Percentiles rank a stretch among this genome's conserved stretches.
These are phyloP conservation scores for Apamea crenata DNA, from an alignment of 2,888 invertebrate genomes.

Conservation along the genomic window DNA sequence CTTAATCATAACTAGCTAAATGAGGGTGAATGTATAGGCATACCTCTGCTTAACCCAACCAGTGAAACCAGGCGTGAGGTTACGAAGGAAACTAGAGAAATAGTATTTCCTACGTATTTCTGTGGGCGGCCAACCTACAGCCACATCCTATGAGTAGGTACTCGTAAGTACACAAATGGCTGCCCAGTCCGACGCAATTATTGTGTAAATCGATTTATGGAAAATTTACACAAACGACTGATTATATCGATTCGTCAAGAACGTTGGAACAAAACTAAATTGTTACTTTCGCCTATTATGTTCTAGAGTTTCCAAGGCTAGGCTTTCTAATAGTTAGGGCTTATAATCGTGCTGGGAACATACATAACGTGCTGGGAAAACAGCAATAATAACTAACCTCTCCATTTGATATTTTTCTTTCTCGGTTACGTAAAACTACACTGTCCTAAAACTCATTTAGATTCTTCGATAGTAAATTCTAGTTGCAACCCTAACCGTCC, in stretches of 20 bases:
- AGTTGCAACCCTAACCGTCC: slow-evolving; percentile 7
- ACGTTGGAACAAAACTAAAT: slow-evolving; percentile 12
- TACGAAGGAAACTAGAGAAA: background rate
- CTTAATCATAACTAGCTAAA: background rate
- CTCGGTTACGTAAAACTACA: background rate
- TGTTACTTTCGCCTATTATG: background rate
- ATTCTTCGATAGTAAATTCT: slow-evolving; percentile 3
- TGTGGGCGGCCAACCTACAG: background rate
- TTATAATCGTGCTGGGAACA: background rate
- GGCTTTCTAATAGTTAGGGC: background rate
- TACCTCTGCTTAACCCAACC: background rate
- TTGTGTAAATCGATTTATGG: slow-evolving; percentile 42
- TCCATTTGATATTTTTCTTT: too few relatives aligned
- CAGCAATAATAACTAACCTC: background rate
- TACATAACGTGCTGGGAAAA: too few relatives aligned
- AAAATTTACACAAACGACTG: slow-evolving; percentile 31
- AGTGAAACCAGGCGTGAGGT: background rate
- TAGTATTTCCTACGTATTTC: slow-evolving; percentile 3
- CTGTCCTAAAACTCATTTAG: background rate
- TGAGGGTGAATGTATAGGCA: background rate
- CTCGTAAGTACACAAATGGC: slow-evolving; percentile 1
- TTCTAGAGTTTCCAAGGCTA: background rate
- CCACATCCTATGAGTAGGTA: background rate
- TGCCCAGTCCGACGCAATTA: slow-evolving; percentile 6
- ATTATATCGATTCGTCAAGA: slow-evolving; percentile 30